Conservation (phyloP, 2,113 vertebrate genomes). For the Beaufortia kweichowensis region DNA sequence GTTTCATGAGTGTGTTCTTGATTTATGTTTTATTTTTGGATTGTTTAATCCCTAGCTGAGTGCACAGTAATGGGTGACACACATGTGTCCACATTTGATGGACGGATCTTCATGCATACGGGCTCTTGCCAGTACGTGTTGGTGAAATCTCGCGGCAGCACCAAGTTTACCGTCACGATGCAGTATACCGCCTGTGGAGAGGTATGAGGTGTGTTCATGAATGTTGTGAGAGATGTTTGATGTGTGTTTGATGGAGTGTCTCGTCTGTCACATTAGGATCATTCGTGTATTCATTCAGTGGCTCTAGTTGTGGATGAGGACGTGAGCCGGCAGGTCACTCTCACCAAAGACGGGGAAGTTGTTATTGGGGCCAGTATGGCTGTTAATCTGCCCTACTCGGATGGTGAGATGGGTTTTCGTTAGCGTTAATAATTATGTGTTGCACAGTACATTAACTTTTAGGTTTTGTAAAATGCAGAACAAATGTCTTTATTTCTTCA, state of each 20-base stretch:
- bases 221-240: constrained; percentile 9
- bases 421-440: too few species aligned
- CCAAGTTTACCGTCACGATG: constrained; percentile 87
- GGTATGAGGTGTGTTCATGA: constrained; percentile 69
- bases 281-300: constrained; percentile 91
- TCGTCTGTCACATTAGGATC: constrained; percentile 80
- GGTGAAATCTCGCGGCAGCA: constrained; percentile 87
- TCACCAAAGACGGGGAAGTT: constrained; percentile 86
- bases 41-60: constrained; percentile 73
- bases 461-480: too few species aligned
- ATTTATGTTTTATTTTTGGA: background rate
- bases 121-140: constrained; percentile 93
- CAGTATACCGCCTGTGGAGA: constrained; percentile 89
- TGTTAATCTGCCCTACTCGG: constrained; percentile 77
- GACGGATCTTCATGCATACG: constrained; percentile 91
- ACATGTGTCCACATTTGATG: constrained; percentile 94
- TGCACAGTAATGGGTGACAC: constrained; percentile 88
- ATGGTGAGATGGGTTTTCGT: constrained; percentile 88
- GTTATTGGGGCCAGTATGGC: constrained; percentile 81
- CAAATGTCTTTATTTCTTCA: too few species aligned
- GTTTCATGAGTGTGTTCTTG: background rate
- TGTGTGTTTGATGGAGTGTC: constrained; percentile 5
- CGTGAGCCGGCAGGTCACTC: constrained; percentile 86
- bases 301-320: constrained; percentile 92
- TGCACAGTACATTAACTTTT: too few species aligned